Conservation (phyloP, 2,888 invertebrate genomes). For the Lissonota sp. region DNA sequence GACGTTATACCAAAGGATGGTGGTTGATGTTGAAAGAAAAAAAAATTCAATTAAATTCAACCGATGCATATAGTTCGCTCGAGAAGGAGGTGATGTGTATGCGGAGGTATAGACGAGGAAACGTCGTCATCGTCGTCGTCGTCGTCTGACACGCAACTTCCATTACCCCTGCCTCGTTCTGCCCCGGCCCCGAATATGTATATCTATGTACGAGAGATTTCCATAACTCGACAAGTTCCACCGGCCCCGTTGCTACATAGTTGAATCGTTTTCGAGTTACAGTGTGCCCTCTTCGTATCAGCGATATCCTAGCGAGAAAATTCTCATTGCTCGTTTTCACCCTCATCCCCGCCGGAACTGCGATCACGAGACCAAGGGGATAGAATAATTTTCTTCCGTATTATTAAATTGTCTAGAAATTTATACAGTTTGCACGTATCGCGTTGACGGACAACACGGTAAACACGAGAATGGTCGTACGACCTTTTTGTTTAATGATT, state of each 20-base stretch:
- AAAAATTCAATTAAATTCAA: slow-evolving; percentile 50
- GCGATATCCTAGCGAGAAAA: too few species aligned
- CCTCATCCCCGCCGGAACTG: too few species aligned
- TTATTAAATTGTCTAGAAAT: too few species aligned
- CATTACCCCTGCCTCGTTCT: slow-evolving; percentile 51
- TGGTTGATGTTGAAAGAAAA: slow-evolving; percentile 17
- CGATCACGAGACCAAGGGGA: too few species aligned
- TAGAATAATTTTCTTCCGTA: too few species aligned
- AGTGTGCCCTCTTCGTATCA: slow-evolving; percentile 1
- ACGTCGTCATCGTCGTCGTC: too few species aligned
- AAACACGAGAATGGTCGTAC: too few species aligned
- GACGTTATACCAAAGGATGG: not conserved
- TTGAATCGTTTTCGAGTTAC: slow-evolving; percentile 39
- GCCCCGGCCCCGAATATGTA: slow-evolving; percentile 13
- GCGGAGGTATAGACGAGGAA: not conserved
- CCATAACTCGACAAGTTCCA: slow-evolving; percentile 36
- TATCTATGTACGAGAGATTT: slow-evolving; percentile 39
- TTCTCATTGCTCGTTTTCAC: too few species aligned
- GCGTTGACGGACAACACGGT: too few species aligned
- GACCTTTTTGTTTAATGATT: too few species aligned
- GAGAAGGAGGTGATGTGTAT: slow-evolving; percentile 1
- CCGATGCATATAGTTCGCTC: slow-evolving; percentile 27
- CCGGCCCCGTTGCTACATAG: slow-evolving; percentile 21
- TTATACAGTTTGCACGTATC: too few species aligned
- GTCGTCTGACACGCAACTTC: slow-evolving; percentile 69